phyloP scores from a whole-genome alignment of 2,888 invertebrate genomes.

The Saturnia pavonia region DNA sequence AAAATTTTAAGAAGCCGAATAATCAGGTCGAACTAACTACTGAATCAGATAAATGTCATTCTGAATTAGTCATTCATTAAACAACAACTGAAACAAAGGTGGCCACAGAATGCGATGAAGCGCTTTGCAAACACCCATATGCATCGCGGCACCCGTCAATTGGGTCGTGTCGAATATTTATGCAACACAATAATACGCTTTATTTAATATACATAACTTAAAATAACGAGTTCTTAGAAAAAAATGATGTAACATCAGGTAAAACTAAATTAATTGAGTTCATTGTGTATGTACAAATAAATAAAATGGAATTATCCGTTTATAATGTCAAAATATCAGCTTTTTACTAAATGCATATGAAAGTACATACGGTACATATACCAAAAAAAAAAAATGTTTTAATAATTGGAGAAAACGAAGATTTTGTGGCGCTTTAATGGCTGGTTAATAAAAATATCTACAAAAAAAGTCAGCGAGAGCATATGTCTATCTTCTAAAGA shows the following conservation, averaged over 20 bases:
- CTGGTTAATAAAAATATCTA: no score
- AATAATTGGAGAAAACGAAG: no score
- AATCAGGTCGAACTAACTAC: constrained; percentile 74
- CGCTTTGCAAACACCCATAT: constrained; percentile 67
- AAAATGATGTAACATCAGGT: neutral
- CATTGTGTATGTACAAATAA: no score
- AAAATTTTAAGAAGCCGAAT: constrained; percentile 67
- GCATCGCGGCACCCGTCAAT: constrained; percentile 47
- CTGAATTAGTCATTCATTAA: constrained; percentile 72
- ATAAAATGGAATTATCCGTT: no score
- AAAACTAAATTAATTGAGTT: neutral
- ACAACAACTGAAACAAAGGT: constrained; percentile 68
- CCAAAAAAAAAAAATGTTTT: no score
- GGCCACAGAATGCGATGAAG: constrained; percentile 61
- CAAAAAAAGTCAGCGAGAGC: no score
- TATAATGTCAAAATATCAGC: no score
- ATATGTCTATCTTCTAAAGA: no score
- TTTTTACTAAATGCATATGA: no score
- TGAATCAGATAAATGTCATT: constrained; percentile 72
- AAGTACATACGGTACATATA: no score
- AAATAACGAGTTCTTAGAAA: no score
- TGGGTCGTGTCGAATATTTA: constrained; percentile 66
- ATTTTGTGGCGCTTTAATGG: no score
- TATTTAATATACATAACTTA: constrained; percentile 13
- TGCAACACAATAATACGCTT: constrained; percentile 25